Evolutionary conservation across 2,797 vertebrate species (phyloP).

Genomic region (Poeciliopsis gracilis): DNA sequence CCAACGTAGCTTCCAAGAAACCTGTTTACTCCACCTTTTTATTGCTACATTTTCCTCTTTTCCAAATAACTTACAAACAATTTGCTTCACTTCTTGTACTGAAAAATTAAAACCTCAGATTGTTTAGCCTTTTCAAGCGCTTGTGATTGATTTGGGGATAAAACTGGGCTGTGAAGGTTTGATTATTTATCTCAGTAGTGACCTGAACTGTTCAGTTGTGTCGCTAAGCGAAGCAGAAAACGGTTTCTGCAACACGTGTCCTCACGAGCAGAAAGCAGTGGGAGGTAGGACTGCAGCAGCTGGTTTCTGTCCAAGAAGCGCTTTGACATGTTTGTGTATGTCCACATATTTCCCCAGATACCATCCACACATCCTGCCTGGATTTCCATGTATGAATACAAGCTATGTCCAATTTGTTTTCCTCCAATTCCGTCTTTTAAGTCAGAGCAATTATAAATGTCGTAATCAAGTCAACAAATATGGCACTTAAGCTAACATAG

Average conservation of each 20-base stretch:
- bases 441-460: constrained; percentile 9
- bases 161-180: neutral
- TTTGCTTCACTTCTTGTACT: constrained; percentile 31
- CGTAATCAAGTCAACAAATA: neutral
- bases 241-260: neutral
- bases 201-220: neutral
- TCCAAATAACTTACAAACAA: neutral
- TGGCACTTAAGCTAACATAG: neutral
- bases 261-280: constrained; percentile 1
- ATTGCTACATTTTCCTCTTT: neutral
- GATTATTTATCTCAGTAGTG: neutral
- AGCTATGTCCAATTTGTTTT: constrained; percentile 10
- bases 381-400: constrained; percentile 4
- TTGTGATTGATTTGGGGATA: neutral
- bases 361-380: constrained; percentile 1
- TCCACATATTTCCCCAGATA: neutral
- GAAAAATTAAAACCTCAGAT: neutral
- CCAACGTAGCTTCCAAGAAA: neutral
- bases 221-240: neutral
- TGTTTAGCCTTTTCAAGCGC: neutral
- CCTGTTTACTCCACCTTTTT: neutral
- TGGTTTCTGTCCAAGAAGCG: constrained; percentile 48
- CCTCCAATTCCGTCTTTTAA: neutral
- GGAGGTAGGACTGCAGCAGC: constrained; percentile 42
- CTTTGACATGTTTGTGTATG: constrained; percentile 7